Base-by-base conservation (phyloP, 2,888 invertebrate species). In the Philaethria dido region DNA sequence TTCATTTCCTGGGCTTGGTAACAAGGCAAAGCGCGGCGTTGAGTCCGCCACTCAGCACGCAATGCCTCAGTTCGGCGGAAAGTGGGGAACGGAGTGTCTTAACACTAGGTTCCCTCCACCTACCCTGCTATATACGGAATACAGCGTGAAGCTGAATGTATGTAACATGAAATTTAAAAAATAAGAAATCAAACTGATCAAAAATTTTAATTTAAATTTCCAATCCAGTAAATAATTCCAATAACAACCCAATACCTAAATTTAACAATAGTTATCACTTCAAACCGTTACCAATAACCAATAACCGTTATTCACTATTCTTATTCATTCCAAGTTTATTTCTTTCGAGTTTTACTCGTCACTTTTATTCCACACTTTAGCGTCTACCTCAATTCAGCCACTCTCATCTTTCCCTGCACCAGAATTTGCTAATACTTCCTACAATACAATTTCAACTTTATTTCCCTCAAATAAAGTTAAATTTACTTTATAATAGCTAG, bases 311-410 rank as follows among this genome's bases (percentile, higher is more conserved):
- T 75, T 71, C 73, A 68, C 66, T 72, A 71, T 71, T 76, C 77
- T 66, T 72, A 71, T 71, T 76, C 77, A 70, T 75, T 76, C 75
- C 74, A 62, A 73, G 72, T 78, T 76, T 76, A 74, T 78, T 75
- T 73, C 73, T 75, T 74, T 77, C 71, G 70, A 74, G 74, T 73
- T 80, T 81, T 77, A 74, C 80, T 82, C 86, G 88, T 89, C 89
- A 89, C 89, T 92, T 91, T 89, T 89, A 90, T 91, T 87, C 88
- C 85, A 80, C 87, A 89, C 89, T 91, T 88, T 87, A 87, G 84
- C 83, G 87, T 87, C 85, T 79, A 86, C 88, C 88, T 88, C 88
- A 85, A 87, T 88, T 87, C 88, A 87, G 88, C 86, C 84, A 89
- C 89, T 90, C 86, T 81, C 84, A 80, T 86, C 86, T 86, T 87